Evolutionary conservation across 2,888 invertebrate species (phyloP).

Genomic region (Alcis repandata): DNA sequence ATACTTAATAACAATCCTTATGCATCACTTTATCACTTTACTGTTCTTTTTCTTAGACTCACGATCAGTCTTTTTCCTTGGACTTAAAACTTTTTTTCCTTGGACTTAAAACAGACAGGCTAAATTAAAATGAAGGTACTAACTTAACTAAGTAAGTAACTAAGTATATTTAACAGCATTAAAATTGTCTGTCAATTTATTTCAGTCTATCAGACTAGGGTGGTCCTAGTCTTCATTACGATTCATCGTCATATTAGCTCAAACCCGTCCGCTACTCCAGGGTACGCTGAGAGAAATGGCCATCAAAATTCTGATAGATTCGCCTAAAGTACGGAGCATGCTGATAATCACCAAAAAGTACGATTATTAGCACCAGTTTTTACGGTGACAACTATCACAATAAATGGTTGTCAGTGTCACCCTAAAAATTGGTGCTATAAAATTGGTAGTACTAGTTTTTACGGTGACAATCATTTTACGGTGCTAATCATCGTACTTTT

Average conservation of each 20-base stretch:
- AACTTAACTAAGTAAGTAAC: no score
- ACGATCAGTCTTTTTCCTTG: constrained; percentile 1
- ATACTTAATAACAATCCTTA: background rate
- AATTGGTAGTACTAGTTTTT: no score
- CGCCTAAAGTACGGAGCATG: no score
- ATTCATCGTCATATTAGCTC: background rate
- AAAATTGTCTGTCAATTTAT: background rate
- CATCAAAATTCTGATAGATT: no score
- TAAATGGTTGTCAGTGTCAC: no score
- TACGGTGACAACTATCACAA: no score
- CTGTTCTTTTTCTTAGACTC: constrained; percentile 1
- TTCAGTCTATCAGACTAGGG: background rate
- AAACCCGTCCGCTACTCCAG: background rate
- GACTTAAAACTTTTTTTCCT: background rate
- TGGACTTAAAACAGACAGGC: background rate
- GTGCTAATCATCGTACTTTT: no score
- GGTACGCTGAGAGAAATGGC: no score
- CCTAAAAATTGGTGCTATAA: no score
- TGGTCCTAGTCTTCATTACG: background rate
- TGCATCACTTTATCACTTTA: background rate
- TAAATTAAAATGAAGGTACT: background rate
- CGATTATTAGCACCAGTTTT: no score
- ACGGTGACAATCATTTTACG: no score
- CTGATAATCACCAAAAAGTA: no score
- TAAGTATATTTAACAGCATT: background rate